These are phyloP conservation scores for Dicycla oo DNA, from an alignment of 2,888 invertebrate genomes.

Conservation along the genomic window DNA sequence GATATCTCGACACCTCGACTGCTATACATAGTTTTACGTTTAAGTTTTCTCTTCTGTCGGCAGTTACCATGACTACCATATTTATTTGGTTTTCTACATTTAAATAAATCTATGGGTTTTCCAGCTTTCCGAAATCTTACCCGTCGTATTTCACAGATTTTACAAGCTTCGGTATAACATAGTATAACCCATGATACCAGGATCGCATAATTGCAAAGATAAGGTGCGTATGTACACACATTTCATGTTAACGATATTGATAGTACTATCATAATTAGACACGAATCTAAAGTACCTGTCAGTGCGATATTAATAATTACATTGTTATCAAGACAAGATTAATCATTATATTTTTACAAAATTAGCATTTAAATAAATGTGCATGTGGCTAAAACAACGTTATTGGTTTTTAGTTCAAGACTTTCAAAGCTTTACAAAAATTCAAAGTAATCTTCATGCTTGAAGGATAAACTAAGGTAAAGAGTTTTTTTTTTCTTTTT, in stretches of 20 bases:
- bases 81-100: too few species aligned
- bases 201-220: conserved; percentile 48
- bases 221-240: conserved; percentile 22
- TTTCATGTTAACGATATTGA: conserved; percentile 25
- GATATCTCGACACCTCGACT: too few species aligned
- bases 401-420: background rate
- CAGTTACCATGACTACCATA: too few species aligned
- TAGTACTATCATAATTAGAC: conserved; percentile 26
- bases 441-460: background rate
- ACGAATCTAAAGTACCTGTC: conserved; percentile 26
- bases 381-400: conserved; percentile 3
- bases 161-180: background rate
- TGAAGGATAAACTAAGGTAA: background rate
- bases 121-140: background rate
- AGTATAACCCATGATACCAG: conserved; percentile 21
- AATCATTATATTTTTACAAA: background rate
- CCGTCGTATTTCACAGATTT: background rate
- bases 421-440: background rate
- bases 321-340: conserved; percentile 32
- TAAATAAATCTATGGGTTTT: background rate
- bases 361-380: conserved; percentile 17
- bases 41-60: too few species aligned
- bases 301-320: conserved; percentile 19
- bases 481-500: background rate
- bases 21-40: too few species aligned